These are phyloP conservation scores for Ficedula albicollis DNA, from an alignment of 2,797 vertebrate species.

Conservation along the genomic window DNA sequence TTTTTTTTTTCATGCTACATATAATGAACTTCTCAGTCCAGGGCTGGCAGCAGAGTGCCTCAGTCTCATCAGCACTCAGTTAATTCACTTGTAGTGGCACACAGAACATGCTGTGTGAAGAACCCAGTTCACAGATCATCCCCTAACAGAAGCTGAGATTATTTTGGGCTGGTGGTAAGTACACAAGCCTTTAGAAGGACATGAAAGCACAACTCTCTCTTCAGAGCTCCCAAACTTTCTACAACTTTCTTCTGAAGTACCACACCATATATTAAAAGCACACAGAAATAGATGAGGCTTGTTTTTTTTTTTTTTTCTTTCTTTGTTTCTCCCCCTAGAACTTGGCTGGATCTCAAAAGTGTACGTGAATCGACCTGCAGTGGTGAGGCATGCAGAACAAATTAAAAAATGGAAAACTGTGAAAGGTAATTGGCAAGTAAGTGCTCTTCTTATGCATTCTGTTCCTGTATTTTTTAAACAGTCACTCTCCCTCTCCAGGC, in stretches of 20 bases:
- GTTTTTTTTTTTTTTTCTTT: neutral
- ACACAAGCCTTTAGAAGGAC: neutral
- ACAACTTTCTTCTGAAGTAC: neutral
- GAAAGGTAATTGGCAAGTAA: constrained; percentile 92
- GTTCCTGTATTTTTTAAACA: constrained; percentile 19
- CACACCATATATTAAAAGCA: neutral
- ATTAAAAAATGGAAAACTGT: constrained; percentile 83
- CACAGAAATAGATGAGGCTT: neutral
- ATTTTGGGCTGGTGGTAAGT: neutral
- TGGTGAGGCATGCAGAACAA: constrained; percentile 85
- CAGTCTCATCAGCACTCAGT: neutral
- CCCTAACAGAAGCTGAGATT: neutral
- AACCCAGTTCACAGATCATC: neutral
- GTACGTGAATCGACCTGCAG: constrained; percentile 88
- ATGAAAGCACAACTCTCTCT: neutral
- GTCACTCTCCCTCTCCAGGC: constrained; percentile 42
- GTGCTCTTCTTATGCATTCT: constrained; percentile 44
- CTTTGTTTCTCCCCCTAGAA: constrained; percentile 71
- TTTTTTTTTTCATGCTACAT: neutral
- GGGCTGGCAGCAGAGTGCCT: neutral
- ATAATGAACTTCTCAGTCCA: neutral
- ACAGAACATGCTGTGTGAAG: neutral
- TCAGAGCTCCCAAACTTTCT: neutral
- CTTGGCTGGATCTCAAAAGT: constrained; percentile 86
- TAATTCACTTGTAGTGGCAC: neutral